phyloP scores from a whole-genome alignment of 2,888 invertebrate genomes.

The Drosophila austrosaltans region DNA sequence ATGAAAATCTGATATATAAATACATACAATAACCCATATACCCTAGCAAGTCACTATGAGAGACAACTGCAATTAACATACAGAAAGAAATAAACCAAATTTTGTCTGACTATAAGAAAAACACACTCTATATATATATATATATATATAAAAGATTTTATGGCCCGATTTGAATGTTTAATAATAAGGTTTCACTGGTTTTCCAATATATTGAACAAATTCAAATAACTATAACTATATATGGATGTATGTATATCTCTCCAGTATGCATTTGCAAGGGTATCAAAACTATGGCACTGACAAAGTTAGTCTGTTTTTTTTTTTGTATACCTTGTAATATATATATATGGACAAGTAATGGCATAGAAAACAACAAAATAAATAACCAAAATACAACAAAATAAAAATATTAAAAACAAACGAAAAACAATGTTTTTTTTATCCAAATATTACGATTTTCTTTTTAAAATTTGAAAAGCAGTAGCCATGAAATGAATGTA shows the following conservation, averaged over 20 bases:
- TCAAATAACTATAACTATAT: slow-evolving; percentile 38
- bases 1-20: not conserved
- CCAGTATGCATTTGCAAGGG: not conserved
- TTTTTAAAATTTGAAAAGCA: too few species aligned
- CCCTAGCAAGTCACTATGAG: too few species aligned
- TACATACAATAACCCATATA: not conserved
- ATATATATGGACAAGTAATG: slow-evolving; percentile 59
- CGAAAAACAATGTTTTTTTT: not conserved
- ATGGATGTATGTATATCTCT: slow-evolving; percentile 27
- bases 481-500: slow-evolving; percentile 1
- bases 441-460: too few species aligned
- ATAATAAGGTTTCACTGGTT: too few species aligned
- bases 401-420: slow-evolving; percentile 14
- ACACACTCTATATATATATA: slow-evolving; percentile 38
- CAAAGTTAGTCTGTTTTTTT: slow-evolving; percentile 32
- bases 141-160: slow-evolving; percentile 42
- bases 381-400: slow-evolving; percentile 42
- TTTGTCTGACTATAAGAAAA: too few species aligned
- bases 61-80: too few species aligned
- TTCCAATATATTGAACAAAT: too few species aligned
- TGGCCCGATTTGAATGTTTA: too few species aligned
- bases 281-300: slow-evolving; percentile 52
- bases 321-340: slow-evolving; percentile 75
- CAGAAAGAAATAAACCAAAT: too few species aligned
- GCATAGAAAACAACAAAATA: slow-evolving; percentile 59